Percentiles rank a stretch among this genome's conserved stretches.
Conservation (phyloP, 2,797 vertebrate species). For the Leucoraja ocellata region DNA sequence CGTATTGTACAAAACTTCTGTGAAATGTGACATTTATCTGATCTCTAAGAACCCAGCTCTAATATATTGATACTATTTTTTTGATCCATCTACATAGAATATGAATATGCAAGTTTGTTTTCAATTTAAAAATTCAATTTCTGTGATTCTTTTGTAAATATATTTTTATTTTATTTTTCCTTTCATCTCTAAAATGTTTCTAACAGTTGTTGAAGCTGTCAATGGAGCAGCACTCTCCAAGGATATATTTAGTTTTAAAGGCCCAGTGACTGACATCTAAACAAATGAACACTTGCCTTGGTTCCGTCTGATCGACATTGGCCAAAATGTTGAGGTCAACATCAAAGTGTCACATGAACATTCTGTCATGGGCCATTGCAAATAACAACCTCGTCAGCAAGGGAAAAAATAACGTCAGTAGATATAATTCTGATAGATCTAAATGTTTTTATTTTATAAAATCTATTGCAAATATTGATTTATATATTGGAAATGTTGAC, state of each 20-base stretch:
- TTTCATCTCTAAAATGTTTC: background rate
- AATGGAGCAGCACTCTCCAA: background rate
- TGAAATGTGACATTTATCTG: background rate
- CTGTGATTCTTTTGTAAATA: background rate
- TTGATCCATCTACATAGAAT: background rate
- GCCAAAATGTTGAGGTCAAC: background rate
- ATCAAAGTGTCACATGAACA: background rate
- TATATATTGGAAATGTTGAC: background rate
- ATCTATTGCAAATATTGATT: background rate
- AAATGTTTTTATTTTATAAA: background rate
- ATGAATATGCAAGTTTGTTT: too few relatives aligned
- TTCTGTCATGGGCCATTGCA: background rate
- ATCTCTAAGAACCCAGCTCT: background rate
- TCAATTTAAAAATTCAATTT: background rate
- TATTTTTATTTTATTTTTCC: background rate
- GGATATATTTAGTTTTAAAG: background rate
- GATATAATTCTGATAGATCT: background rate
- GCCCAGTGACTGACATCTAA: constrained; percentile 3
- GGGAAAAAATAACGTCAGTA: background rate
- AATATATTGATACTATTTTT: background rate
- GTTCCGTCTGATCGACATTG: background rate
- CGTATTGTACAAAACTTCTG: background rate
- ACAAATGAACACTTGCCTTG: background rate
- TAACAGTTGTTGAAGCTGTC: background rate
- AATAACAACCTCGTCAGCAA: background rate